Evolutionary conservation across 2,113 vertebrate genomes (phyloP).

Genomic region (Cairina moschata): DNA sequence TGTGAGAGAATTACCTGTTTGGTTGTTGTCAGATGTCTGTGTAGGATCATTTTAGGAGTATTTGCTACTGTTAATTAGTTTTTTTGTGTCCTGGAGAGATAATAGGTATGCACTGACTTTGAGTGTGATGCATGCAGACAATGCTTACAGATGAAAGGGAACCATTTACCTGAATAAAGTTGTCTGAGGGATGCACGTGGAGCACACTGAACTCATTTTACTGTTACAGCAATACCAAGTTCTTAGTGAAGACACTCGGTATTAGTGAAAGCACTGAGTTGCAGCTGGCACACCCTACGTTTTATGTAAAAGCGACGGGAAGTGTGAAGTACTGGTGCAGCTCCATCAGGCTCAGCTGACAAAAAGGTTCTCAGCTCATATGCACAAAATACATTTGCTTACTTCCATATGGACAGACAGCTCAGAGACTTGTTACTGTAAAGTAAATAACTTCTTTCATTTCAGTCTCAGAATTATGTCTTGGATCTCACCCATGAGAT

Average conservation of each 20-base stretch:
- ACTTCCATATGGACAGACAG: background rate
- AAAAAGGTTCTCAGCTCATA: background rate
- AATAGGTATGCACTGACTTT: background rate
- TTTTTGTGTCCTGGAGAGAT: background rate
- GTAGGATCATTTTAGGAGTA: background rate
- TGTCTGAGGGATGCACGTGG: accelerated
- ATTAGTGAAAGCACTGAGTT: background rate
- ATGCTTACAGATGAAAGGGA: background rate
- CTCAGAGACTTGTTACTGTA: background rate
- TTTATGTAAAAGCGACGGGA: background rate
- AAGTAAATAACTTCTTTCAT: background rate
- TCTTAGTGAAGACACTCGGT: accelerated
- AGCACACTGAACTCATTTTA: background rate
- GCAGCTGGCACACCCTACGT: background rate
- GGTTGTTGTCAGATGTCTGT: background rate
- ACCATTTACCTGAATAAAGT: background rate
- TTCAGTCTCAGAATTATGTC: background rate
- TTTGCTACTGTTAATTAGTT: background rate
- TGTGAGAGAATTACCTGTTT: background rate
- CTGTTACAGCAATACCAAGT: background rate
- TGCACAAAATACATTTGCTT: background rate
- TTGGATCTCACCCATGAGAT: background rate
- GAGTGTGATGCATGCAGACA: background rate
- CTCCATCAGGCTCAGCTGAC: background rate
- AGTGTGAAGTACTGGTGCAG: background rate